These are phyloP conservation scores for Caenorhabditis tropicalis DNA, from an alignment of 1,140 invertebrate genomes.

Conservation along the genomic window DNA sequence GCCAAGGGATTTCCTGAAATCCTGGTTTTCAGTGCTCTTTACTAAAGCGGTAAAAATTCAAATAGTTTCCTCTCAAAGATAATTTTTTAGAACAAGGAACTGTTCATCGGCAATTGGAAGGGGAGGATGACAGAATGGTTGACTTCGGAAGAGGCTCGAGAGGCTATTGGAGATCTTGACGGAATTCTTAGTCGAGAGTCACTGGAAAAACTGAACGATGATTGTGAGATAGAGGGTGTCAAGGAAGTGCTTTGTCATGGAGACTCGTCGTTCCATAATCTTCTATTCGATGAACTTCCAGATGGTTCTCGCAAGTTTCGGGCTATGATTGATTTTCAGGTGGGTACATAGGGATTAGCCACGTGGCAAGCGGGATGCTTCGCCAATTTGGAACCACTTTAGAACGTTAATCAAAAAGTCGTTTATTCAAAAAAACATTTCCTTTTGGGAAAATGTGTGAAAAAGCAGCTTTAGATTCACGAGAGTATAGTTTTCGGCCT, in stretches of 20 bases:
- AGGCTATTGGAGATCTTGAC: not conserved
- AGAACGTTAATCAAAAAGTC: too few relatives aligned
- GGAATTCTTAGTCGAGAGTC: not conserved
- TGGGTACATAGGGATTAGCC: too few relatives aligned
- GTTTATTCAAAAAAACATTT: too few relatives aligned
- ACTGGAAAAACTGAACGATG: not conserved
- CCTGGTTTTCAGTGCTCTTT: not conserved
- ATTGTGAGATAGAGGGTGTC: not conserved
- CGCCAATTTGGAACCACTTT: too few relatives aligned
- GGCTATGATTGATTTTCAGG: slow-evolving; percentile 14
- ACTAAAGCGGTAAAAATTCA: not conserved
- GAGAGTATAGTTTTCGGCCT: too few relatives aligned
- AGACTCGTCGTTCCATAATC: slow-evolving; percentile 12
- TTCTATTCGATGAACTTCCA: not conserved
- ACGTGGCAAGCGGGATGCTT: too few relatives aligned
- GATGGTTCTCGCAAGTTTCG: not conserved
- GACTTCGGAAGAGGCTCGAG: not conserved
- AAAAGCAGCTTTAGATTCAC: too few relatives aligned
- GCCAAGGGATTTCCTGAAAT: not conserved
- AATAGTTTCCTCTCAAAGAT: not conserved
- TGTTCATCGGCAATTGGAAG: not conserved
- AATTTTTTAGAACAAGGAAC: not conserved
- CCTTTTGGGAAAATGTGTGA: too few relatives aligned
- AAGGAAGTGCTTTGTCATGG: slow-evolving; percentile 21
- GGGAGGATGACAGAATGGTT: not conserved